Evolutionary conservation across 2,888 invertebrate genomes (phyloP), one percentile per base, ranked within the genome.

Genomic region (Lathronympha strigana): DNA sequence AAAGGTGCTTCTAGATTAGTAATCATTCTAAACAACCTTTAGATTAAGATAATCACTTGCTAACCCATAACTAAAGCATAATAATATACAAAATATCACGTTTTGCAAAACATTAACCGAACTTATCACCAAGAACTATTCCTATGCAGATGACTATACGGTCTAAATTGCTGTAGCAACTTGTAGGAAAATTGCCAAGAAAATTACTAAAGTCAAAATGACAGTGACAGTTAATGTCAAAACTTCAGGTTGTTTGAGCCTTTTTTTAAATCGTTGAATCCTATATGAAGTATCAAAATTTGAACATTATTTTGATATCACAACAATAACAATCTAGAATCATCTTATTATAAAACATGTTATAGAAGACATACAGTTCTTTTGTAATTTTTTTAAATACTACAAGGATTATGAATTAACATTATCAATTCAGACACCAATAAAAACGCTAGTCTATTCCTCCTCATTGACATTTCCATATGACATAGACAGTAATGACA

Each of bases 181-280:
- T 21, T 23, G 4, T 23, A 31, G 1, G 28, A n/a, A 15, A 21
- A 50, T 4, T n/a, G 4, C 8, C 8, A 25, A 2, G 2, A 25
- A 8, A 15, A 1, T 4, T 3, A 0, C 8, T 17, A 17, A 9
- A 0, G 0, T 33, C 11, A 0, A 11, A 40, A 40, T 45, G 45
- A 21, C 45, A 45, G 21, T 47, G 47, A 47, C 47, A 47, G 45
- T 45, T 5, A 47, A 47, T n/a, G 47, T 47, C 23, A 47, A n/a
- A 23, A 6, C 5, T 2, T 6, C 5, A 47, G 47, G 6, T 23
- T 47, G n/a, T 47, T 47, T n/a, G n/a, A 47, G n/a, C 23, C 47
- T n/a, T 0, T 4, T 23, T n/a, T 23, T 23, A 47, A 23, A 47
- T 13, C 47, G 23, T n/a, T 23, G 2, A 0, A 0, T 4, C 21